phyloP scores from a whole-genome alignment of 2,113 vertebrate genomes.

The Notothenia coriiceps region DNA sequence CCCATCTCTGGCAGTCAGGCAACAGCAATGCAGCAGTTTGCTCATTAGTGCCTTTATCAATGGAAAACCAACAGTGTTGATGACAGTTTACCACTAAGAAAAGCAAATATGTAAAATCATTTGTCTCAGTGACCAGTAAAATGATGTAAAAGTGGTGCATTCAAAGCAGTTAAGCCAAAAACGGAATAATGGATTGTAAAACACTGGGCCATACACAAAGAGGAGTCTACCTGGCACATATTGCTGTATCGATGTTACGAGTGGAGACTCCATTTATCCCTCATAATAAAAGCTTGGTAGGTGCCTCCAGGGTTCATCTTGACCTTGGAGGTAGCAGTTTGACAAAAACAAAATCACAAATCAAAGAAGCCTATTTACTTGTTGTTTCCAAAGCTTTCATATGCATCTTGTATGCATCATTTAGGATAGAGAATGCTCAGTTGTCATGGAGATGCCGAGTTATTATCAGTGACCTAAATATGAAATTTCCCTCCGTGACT shows the following conservation, averaged over 20 bases:
- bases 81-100: conserved; percentile 17
- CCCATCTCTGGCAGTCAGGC: conserved; percentile 35
- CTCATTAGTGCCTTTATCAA: conserved; percentile 53
- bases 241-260: background rate
- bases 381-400: background rate
- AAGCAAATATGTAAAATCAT: conserved; percentile 12
- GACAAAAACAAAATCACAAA: background rate
- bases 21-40: conserved; percentile 12
- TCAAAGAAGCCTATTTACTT: background rate
- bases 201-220: background rate
- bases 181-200: background rate
- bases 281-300: background rate
- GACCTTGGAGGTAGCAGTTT: background rate
- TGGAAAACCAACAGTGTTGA: conserved; percentile 3
- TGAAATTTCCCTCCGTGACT: background rate
- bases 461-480: conserved; percentile 13
- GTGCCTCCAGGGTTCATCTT: background rate
- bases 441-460: conserved; percentile 4
- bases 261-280: background rate
- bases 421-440: background rate
- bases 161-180: background rate
- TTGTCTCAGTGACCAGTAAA: background rate
- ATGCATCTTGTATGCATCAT: background rate
- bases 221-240: background rate
- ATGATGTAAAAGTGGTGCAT: conserved; percentile 10